phyloP scores from a whole-genome alignment of 2,797 vertebrate genomes.

The Thaleichthys pacificus region DNA sequence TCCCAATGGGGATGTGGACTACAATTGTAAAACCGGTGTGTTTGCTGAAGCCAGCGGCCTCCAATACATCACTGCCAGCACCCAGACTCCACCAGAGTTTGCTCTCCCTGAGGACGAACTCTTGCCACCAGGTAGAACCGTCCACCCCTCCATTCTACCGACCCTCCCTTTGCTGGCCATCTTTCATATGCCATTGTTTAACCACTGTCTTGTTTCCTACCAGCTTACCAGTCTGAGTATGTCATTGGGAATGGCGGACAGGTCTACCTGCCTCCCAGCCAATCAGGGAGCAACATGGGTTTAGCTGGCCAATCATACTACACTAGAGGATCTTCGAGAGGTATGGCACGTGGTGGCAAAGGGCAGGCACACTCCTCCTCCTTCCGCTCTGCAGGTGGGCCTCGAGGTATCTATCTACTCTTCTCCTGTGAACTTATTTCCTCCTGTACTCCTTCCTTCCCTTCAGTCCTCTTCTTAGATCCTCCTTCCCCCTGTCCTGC shows the following conservation, averaged over 20 bases:
- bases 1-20: slow-evolving; percentile 79
- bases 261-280: slow-evolving; percentile 79
- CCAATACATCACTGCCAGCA: slow-evolving; percentile 84
- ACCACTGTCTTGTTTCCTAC: slow-evolving; percentile 28
- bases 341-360: slow-evolving; percentile 81
- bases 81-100: slow-evolving; percentile 90
- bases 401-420: slow-evolving; percentile 77
- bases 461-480: not conserved
- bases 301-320: slow-evolving; percentile 79
- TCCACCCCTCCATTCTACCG: not conserved
- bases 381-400: slow-evolving; percentile 78
- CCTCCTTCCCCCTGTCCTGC: not conserved
- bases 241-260: slow-evolving; percentile 77
- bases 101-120: slow-evolving; percentile 78
- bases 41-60: slow-evolving; percentile 72
- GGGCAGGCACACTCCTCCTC: slow-evolving; percentile 73
- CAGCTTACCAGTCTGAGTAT: slow-evolving; percentile 81
- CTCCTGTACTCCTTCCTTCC: not conserved
- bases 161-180: not conserved
- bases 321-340: slow-evolving; percentile 80
- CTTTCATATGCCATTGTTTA: not conserved
- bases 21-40: slow-evolving; percentile 73
- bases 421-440: not conserved
- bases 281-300: slow-evolving; percentile 67
- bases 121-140: slow-evolving; percentile 73